Evolutionary conservation across 2,113 vertebrate species (phyloP).

Genomic region (Murina feae): DNA sequence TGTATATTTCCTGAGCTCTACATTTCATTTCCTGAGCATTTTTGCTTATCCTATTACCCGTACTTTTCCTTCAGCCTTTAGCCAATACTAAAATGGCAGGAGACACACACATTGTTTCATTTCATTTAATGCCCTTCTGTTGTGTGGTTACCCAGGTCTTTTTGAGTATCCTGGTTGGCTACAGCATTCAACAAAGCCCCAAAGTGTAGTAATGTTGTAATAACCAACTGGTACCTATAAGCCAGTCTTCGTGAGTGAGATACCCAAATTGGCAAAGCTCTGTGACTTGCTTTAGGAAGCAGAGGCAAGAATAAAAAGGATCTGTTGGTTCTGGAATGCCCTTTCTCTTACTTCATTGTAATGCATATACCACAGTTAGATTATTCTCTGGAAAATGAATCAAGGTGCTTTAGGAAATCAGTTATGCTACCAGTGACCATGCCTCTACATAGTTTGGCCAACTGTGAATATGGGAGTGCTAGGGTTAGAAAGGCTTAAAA

Average conservation of each 20-base stretch:
- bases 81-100: background rate
- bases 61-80: background rate
- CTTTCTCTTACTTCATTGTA: conserved; percentile 4
- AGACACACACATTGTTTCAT: background rate
- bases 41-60: background rate
- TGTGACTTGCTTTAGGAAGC: background rate
- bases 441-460: background rate
- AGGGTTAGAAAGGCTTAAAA: background rate
- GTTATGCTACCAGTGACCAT: background rate
- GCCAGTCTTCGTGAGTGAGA: background rate
- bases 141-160: background rate
- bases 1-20: background rate
- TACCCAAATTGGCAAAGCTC: background rate
- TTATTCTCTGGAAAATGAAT: background rate
- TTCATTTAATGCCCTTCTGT: background rate
- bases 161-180: background rate
- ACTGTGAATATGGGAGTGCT: background rate
- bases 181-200: background rate
- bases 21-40: conserved; percentile 7
- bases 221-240: background rate
- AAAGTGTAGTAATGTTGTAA: background rate
- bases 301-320: background rate
- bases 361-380: background rate
- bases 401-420: background rate
- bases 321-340: conserved; percentile 14